Conservation (phyloP, 2,113 vertebrate species). For the Phalacrocorax aristotelis region DNA sequence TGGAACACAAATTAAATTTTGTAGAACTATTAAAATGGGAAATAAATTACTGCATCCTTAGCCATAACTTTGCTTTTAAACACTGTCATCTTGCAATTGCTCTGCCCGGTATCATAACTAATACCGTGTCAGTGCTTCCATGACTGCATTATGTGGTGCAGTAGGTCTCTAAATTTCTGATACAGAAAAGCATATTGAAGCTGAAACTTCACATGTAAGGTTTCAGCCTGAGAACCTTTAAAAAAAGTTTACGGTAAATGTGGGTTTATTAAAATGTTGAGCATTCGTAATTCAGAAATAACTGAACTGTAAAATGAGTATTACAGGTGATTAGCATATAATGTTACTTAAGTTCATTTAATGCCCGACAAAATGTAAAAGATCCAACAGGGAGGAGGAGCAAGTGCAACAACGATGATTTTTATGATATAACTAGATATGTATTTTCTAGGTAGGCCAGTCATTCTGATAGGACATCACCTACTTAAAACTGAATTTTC, state of each 20-base stretch:
- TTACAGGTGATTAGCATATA: background rate
- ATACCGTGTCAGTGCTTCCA: background rate
- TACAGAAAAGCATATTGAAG: background rate
- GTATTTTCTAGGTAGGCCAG: background rate
- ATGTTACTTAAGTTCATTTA: background rate
- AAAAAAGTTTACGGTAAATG: background rate
- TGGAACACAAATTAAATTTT: background rate
- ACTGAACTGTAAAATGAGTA: background rate
- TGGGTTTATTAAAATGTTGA: background rate
- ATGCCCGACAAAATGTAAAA: background rate
- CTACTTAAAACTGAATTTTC: background rate
- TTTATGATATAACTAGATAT: fast-evolving
- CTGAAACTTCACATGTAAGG: background rate
- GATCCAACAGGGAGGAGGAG: background rate
- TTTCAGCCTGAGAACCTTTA: background rate
- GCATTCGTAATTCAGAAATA: background rate
- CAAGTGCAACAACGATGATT: background rate
- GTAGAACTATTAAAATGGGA: background rate
- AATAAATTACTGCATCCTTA: background rate
- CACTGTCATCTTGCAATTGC: background rate
- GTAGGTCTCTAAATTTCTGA: background rate
- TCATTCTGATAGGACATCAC: background rate
- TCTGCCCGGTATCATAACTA: background rate
- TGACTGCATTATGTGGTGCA: background rate
- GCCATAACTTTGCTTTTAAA: background rate